phyloP scores from a whole-genome alignment of 2,888 invertebrate genomes.

The Oeneis ivallda region DNA sequence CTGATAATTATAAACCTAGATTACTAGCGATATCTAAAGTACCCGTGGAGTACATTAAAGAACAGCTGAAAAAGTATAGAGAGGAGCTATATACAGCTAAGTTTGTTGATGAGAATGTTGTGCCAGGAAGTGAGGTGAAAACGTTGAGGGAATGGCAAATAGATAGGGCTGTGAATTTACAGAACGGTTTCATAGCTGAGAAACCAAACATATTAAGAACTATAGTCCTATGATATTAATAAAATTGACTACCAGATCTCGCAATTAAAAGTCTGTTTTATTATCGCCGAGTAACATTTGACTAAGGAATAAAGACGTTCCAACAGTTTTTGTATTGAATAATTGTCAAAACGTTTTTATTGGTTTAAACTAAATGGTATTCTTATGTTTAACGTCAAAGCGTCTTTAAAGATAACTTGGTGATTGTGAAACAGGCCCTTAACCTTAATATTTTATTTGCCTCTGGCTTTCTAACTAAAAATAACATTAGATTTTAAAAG shows the following conservation, averaged over 20 bases:
- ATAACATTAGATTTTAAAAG: too few relatives aligned
- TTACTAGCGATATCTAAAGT: constrained; percentile 65
- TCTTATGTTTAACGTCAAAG: too few relatives aligned
- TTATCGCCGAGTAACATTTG: too few relatives aligned
- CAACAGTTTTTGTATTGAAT: too few relatives aligned
- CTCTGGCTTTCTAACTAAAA: too few relatives aligned
- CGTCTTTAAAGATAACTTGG: too few relatives aligned
- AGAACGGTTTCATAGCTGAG: constrained; percentile 43
- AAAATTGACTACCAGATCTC: neutral
- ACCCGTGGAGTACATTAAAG: constrained; percentile 63
- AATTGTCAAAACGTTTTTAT: too few relatives aligned
- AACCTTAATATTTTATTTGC: too few relatives aligned
- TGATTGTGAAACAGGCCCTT: too few relatives aligned
- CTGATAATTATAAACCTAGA: constrained; percentile 52
- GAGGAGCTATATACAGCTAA: constrained; percentile 62
- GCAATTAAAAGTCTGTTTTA: too few relatives aligned
- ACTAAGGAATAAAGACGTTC: too few relatives aligned
- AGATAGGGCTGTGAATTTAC: constrained; percentile 50
- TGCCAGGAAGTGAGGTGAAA: constrained; percentile 67
- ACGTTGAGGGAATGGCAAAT: constrained; percentile 73
- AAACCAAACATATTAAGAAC: constrained; percentile 51
- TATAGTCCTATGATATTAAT: constrained; percentile 29
- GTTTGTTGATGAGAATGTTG: constrained; percentile 55
- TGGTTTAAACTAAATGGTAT: too few relatives aligned
- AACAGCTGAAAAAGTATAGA: constrained; percentile 59